Evolutionary conservation across 2,888 invertebrate species (phyloP), one percentile per base, ranked within the genome.

Genomic region (Cerastis leucographa): DNA sequence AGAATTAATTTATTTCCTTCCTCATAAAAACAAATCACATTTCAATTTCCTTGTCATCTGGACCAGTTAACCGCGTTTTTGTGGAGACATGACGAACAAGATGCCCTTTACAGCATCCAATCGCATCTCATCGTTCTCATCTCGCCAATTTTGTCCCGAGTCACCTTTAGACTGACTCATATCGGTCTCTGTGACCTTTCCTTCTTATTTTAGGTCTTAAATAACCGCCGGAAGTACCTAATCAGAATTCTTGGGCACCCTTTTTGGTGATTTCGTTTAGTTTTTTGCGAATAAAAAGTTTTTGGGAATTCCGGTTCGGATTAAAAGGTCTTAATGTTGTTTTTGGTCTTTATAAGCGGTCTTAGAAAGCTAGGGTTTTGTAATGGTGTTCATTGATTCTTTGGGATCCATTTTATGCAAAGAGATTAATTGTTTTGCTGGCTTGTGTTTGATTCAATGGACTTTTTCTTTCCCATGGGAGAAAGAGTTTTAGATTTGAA

Each of bases 171-270:
- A 81, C 78, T 95, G 95, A 95, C 89, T 95, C 94, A 95, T 78
- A 78, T 84, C 76, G 92, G 54, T 91, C 92, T 75, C 65, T 66
- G 82, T 89, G 94, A 95, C 94, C 95, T 95, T 94, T 94, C 92
- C 93, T 93, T 93, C 91, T 95, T 94, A 93, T 94, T 95, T 93
- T 93, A 90, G 90, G 88, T 91, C 89, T 90, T 89, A 90, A 93
- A 91, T 90, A 89, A 88, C 88, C 95, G 92, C 95, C 95, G 96
- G 96, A 96, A 96, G 95, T 94, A 81, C 90, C 94, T 94, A 93
- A 95, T 95, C 94, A 90, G 92, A 92, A 95, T 95, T 94, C 94
- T 89, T 92, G 90, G 88, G 90, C 89, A 90, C 89, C 93, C 91
- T 93, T 94, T 93, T 93, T 90, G 87, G 90, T 89, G 90, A 93